A percentile compares a stretch with the other conserved stretches of the same genome.
Conservation (phyloP, 2,113 vertebrate species). For the Poicephalus meyeri region DNA sequence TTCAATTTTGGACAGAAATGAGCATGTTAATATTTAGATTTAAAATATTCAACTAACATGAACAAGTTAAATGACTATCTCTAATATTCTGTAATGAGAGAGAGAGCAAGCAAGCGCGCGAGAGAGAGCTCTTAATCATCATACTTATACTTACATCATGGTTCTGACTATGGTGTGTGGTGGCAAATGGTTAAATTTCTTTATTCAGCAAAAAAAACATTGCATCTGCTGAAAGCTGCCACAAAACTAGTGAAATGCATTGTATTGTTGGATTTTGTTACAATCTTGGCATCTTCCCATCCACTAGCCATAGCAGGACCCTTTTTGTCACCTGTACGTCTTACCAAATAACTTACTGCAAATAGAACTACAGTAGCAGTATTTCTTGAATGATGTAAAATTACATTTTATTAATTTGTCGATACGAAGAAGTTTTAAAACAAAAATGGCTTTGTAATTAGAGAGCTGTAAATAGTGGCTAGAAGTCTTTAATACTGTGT, state of each 20-base stretch:
- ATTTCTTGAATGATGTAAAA: constrained; percentile 35
- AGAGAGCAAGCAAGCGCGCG: background rate
- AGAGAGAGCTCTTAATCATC: constrained; percentile 69
- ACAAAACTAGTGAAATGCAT: constrained; percentile 52
- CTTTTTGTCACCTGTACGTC: constrained; percentile 69
- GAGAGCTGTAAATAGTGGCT: constrained; percentile 55
- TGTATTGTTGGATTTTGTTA: constrained; percentile 68
- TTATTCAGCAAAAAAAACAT: constrained; percentile 20
- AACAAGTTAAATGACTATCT: constrained; percentile 58
- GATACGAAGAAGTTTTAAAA: constrained; percentile 33
- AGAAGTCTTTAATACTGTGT: constrained; percentile 38
- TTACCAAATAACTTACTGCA: constrained; percentile 41
- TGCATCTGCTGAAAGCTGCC: constrained; percentile 68
- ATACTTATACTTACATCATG: constrained; percentile 50
- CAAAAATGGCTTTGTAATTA: constrained; percentile 45
- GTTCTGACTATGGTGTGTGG: constrained; percentile 72
- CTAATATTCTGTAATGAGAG: constrained; percentile 39
- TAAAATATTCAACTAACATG: constrained; percentile 56
- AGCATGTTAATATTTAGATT: constrained; percentile 51
- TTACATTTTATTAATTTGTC: constrained; percentile 36
- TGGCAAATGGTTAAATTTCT: constrained; percentile 68
- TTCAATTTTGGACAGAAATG: constrained; percentile 65
- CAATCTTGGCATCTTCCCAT: constrained; percentile 69
- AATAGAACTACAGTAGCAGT: constrained; percentile 45
- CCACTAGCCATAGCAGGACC: constrained; percentile 67